Evolutionary conservation across 2,888 invertebrate genomes (phyloP), one percentile per base, ranked within the genome.

Genomic region (Cephus runcator): DNA sequence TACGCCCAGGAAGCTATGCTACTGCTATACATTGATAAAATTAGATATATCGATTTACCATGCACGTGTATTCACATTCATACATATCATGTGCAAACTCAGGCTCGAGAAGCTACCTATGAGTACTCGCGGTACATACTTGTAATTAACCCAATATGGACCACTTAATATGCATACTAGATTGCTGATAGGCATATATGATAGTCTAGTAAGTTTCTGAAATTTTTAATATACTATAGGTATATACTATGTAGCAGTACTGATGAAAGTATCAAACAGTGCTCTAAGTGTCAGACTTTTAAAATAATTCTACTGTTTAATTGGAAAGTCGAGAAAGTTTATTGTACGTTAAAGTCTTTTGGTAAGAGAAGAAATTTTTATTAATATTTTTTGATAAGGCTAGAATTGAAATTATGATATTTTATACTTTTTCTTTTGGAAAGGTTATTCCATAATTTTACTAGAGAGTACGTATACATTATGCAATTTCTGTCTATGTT

Each of bases 61-160:
- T 69, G 75, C 79, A 75, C 76, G 77, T 76, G 75, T 77, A 71
- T 77, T 81, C 84, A 83, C 80, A 80, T 80, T 82, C 83, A 83
- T 82, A 78, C 76, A 73, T 71, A 36, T 68, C 34, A 40, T 69
- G 75, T 80, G 34, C 56, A 76, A 56, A 56, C 56, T 56, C 23
- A 15, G 15, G 23, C 56, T 56, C 23, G 23, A 56, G 56, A 56
- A 56, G 23, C 56, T 56, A 23, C 23, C 56, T 56, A 23, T 23
- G 56, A 56, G 56, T 56, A 23, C 56, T 78, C 34, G 74, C 69
- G 80, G 75, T 73, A 78, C 81, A 83, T 83, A 81, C 81, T 80
- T 83, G 56, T 86, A 88, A 88, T 88, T 87, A 87, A 83, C 85
- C 82, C 85, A 83, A 87, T 86, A 83, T 80, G 79, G 78, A 79